phyloP scores from a whole-genome alignment of 2,797 vertebrate genomes.

The Parambassis ranga region DNA sequence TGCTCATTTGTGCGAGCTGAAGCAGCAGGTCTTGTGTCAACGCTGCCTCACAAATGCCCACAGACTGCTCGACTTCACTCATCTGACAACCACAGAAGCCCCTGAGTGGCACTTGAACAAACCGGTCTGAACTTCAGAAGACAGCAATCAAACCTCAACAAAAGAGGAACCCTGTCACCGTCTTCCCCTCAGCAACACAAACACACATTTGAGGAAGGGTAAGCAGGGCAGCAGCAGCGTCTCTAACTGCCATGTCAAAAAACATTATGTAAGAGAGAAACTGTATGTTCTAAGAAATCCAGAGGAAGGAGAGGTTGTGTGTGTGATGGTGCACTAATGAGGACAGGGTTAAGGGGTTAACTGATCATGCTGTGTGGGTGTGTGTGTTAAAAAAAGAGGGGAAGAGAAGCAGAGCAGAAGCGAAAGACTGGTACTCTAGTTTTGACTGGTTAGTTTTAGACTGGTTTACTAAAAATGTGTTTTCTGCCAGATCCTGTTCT shows the following conservation, averaged over 20 bases:
- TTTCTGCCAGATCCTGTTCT: neutral
- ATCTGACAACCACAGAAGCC: slow-evolving; percentile 13
- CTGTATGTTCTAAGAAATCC: slow-evolving; percentile 1
- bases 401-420: neutral
- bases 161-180: slow-evolving; percentile 23
- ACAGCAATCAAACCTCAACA: slow-evolving; percentile 37
- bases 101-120: slow-evolving; percentile 56
- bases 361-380: slow-evolving; percentile 1
- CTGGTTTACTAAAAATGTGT: too few species aligned
- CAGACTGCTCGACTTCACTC: neutral
- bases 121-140: slow-evolving; percentile 43
- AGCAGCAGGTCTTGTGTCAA: neutral
- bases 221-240: slow-evolving; percentile 21
- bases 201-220: neutral
- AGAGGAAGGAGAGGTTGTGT: slow-evolving; percentile 19
- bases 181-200: slow-evolving; percentile 4
- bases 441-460: too few species aligned
- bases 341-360: slow-evolving; percentile 32
- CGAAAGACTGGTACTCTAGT: neutral
- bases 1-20: neutral
- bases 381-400: neutral
- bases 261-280: slow-evolving; percentile 26
- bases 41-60: neutral
- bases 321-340: slow-evolving; percentile 30
- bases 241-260: slow-evolving; percentile 46